Conservation (phyloP, 2,113 vertebrate species). For the Gracilinanus agilis region DNA sequence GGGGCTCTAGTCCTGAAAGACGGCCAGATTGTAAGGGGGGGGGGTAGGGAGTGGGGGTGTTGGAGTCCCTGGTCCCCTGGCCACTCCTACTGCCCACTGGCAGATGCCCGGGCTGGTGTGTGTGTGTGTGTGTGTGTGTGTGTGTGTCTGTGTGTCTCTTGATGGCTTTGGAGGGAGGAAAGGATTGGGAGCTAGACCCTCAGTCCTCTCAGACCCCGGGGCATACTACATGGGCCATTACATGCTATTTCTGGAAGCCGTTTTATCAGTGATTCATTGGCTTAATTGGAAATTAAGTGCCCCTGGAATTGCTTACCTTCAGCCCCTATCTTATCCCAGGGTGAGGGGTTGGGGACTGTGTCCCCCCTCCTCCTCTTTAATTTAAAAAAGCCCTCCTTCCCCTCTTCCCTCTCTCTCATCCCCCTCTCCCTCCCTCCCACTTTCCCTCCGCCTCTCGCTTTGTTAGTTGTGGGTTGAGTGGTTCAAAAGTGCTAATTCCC, state of each 20-base stretch:
- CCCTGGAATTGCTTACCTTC: not conserved
- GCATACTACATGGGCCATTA: not conserved
- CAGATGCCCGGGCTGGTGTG: not conserved
- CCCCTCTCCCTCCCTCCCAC: not conserved
- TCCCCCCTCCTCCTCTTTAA: not conserved
- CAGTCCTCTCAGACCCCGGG: not conserved
- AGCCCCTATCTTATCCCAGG: not conserved
- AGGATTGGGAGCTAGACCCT: not conserved
- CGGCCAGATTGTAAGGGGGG: not conserved
- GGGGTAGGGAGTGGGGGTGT: not conserved
- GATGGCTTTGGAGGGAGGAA: not conserved
- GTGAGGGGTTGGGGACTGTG: too few species aligned
- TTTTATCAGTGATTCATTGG: not conserved
- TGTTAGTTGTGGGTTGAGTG: conserved; percentile 73
- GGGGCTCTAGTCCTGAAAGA: conserved; percentile 45
- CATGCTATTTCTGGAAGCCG: not conserved
- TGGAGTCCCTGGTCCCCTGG: conserved; percentile 38
- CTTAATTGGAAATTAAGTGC: not conserved
- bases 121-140: too few species aligned
- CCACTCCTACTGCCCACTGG: conserved; percentile 5
- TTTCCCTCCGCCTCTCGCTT: conserved; percentile 67
- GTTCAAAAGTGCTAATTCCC: conserved; percentile 77
- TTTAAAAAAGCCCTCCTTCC: not conserved
- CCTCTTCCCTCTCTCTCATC: too few species aligned
- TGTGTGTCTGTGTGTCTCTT: not conserved